Evolutionary conservation across 2,797 vertebrate genomes (phyloP), one percentile per base, ranked within the genome.

Genomic region (Halcyon smyrnensis): DNA sequence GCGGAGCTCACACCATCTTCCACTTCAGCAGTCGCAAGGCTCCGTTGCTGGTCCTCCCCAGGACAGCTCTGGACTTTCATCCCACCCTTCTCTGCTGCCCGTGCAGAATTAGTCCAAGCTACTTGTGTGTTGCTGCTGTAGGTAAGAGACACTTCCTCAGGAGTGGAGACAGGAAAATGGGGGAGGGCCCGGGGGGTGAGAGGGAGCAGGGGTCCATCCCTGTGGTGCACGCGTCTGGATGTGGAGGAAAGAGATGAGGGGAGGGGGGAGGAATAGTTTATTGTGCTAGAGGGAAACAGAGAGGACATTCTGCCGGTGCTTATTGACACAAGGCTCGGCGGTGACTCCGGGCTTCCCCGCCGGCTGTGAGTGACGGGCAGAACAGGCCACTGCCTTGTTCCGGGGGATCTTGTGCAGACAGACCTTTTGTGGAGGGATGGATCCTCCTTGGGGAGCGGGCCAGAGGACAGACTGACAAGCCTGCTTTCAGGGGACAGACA

Each of bases 241-340:
- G 84, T 0, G 0, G 84, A 92, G 97, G 94, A 92, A 93, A 41
- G 86, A 80, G 90, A 53, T 43, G 90, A 92, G 81, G 81, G 78
- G 37, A 87, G 65, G n/a, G 37, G 73, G 81, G 18, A 89, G 71
- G 81, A 73, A 81, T 8, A 90, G 96, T 97, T 97, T 97, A 97
- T 96, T 94, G 94, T 97, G 90, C 84, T 94, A 77, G 67, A 69
- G 93, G 80, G 85, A 76, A 94, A 95, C 94, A 97, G 92, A 90
- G 92, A 85, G 91, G 84, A 96, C 89, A 79, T 96, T 95, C 93
- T 96, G 84, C 74, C 23, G 1, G 87, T 97, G 96, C 92, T 97
- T 97, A 96, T 97, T 96, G 95, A 96, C 94, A 97, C 93, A 96
- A 97, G 91, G 51, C 74, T 92, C 9, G 3, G 45, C 34, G 24